Conservation (phyloP, 2,888 invertebrate genomes). For the Cheilosia impressa region DNA sequence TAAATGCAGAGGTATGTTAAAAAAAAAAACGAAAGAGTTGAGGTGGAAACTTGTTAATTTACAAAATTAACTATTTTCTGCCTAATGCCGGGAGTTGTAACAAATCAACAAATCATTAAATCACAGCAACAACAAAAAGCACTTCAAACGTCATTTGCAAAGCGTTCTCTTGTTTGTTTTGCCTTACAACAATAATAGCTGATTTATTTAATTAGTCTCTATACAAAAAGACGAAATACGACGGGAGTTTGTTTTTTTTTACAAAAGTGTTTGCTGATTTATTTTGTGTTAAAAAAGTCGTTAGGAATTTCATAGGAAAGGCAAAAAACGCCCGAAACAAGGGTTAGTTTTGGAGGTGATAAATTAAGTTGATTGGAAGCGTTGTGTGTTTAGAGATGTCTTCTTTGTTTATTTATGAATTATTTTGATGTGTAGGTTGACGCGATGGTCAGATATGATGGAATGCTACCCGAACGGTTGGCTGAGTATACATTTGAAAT, state of each 20-base stretch:
- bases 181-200: slow-evolving; percentile 37
- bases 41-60: slow-evolving; percentile 58
- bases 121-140: background rate
- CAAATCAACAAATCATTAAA: slow-evolving; percentile 8
- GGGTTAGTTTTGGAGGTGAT: slow-evolving; percentile 51
- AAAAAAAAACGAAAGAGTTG: slow-evolving; percentile 60
- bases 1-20: background rate
- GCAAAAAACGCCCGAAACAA: slow-evolving; percentile 26
- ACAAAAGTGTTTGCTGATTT: slow-evolving; percentile 42
- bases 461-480: slow-evolving; percentile 45
- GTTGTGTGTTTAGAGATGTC: slow-evolving; percentile 40
- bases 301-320: slow-evolving; percentile 3
- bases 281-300: slow-evolving; percentile 55
- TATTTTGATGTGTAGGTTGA: slow-evolving; percentile 54
- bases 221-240: background rate
- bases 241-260: background rate
- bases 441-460: slow-evolving; percentile 36
- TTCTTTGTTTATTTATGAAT: slow-evolving; percentile 41
- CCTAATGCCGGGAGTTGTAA: slow-evolving; percentile 5
- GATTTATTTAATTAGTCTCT: slow-evolving; percentile 47
- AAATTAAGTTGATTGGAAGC: slow-evolving; percentile 68
- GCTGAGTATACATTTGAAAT: background rate
- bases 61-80: slow-evolving; percentile 27
- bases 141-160: background rate
- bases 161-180: slow-evolving; percentile 4